Evolutionary conservation across 2,113 vertebrate genomes (phyloP).

Genomic region (Ptyas mucosa): DNA sequence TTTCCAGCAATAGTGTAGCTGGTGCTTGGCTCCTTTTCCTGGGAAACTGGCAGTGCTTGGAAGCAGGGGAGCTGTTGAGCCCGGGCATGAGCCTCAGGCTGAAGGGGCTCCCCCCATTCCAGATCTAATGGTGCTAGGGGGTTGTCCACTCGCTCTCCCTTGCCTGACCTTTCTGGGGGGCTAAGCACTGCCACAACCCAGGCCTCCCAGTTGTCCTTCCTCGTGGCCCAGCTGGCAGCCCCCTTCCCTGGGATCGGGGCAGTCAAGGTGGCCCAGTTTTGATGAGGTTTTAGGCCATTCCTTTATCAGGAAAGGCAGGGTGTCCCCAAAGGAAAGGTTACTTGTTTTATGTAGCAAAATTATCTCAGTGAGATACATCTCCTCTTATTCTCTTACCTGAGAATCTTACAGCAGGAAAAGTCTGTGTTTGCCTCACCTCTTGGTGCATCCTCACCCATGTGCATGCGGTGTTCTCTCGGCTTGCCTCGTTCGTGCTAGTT

Average conservation of each 20-base stretch:
- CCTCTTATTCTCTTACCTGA: constrained; percentile 99
- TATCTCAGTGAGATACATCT: constrained; percentile 99
- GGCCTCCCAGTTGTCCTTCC: neutral
- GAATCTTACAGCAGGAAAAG: constrained; percentile 95
- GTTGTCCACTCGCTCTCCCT: neutral
- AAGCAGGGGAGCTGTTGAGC: neutral
- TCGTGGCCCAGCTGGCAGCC: constrained; percentile 73
- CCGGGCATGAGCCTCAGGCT: neutral
- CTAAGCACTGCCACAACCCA: neutral
- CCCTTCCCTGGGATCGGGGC: constrained; percentile 94
- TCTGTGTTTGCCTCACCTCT: constrained; percentile 94
- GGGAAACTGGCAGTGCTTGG: neutral
- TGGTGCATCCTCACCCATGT: constrained; percentile 96
- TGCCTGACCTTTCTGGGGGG: neutral
- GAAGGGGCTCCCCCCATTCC: neutral
- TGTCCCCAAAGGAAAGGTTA: constrained; percentile 85
- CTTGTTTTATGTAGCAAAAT: constrained; percentile 99
- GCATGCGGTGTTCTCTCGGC: constrained; percentile 90
- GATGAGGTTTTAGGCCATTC: neutral
- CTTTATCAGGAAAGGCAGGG: constrained; percentile 73
- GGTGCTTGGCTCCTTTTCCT: neutral
- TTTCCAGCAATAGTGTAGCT: neutral
- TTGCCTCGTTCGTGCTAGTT: constrained; percentile 91
- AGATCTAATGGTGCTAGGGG: neutral
- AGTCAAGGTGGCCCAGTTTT: constrained; percentile 85